These are phyloP conservation scores for Holothuria scabra DNA, from an alignment of 53 echinoderm and acorn worm species.

Conservation along the genomic window DNA sequence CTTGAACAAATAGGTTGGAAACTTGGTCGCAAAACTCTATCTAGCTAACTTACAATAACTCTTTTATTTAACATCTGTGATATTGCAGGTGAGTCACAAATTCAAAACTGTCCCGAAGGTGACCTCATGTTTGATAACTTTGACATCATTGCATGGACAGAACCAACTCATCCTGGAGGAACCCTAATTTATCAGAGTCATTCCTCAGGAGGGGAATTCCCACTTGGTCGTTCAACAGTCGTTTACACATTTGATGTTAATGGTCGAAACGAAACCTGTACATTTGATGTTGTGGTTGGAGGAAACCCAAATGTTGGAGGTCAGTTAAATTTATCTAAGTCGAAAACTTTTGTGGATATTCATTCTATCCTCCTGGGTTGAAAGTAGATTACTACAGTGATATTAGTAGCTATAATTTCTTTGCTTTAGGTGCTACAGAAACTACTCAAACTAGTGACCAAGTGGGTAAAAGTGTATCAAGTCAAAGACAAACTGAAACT, in stretches of 20 bases:
- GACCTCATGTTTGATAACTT: conserved; percentile 3
- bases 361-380: no score
- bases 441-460: no score
- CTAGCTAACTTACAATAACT: no score
- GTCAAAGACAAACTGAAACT: no score
- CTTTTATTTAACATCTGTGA: background rate
- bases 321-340: background rate
- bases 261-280: background rate
- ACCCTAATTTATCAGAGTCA: conserved; percentile 16
- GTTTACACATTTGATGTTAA: conserved; percentile 24
- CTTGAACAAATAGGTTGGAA: no score
- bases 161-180: conserved; percentile 12
- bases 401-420: no score
- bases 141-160: background rate
- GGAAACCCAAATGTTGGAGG: background rate
- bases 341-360: no score
- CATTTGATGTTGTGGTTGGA: background rate
- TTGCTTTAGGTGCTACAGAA: no score
- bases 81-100: background rate
- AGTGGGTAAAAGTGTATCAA: no score
- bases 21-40: background rate
- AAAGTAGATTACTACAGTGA: no score
- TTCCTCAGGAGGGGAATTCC: conserved; percentile 3
- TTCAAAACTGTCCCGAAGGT: conserved; percentile 24
- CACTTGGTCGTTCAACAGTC: conserved; percentile 5